phyloP scores from a whole-genome alignment of 2,888 invertebrate species.

The Trichopoda pennipes region DNA sequence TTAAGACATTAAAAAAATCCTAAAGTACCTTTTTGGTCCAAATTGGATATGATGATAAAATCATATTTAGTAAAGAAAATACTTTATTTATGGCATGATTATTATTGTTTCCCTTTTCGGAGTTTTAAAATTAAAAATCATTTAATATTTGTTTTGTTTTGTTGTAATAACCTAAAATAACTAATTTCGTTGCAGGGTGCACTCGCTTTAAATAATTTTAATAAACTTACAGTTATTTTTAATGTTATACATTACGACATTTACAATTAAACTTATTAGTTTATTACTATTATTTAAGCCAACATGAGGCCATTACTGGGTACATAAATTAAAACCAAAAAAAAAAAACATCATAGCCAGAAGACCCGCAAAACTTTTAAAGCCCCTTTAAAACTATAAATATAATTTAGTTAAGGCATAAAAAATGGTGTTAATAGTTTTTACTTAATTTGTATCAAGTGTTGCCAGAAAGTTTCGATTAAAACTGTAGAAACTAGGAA shows the following conservation, averaged over 20 bases:
- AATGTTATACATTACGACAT: constrained; percentile 45
- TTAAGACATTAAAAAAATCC: too few relatives aligned
- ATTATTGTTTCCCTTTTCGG: too few relatives aligned
- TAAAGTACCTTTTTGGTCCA: too few relatives aligned
- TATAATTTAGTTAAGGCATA: not conserved
- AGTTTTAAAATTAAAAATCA: too few relatives aligned
- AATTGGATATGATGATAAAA: too few relatives aligned
- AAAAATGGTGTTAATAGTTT: constrained; percentile 58
- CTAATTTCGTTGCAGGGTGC: not conserved
- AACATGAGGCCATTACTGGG: constrained; percentile 33
- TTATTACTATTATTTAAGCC: constrained; percentile 45
- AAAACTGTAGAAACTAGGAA: too few relatives aligned
- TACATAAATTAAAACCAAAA: constrained; percentile 27
- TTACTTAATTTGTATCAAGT: constrained; percentile 57
- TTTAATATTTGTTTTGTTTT: too few relatives aligned
- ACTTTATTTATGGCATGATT: too few relatives aligned
- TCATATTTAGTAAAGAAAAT: too few relatives aligned
- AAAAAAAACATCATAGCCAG: constrained; percentile 6
- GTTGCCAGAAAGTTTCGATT: too few relatives aligned
- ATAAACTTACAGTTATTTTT: constrained; percentile 48
- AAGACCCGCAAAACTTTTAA: constrained; percentile 16
- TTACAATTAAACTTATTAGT: constrained; percentile 31
- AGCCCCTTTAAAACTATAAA: constrained; percentile 28
- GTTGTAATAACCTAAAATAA: too few relatives aligned
- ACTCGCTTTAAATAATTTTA: constrained; percentile 9